Conservation (phyloP, 37 sponge, comb jelly and placozoan species). For the Agelas oroides region DNA sequence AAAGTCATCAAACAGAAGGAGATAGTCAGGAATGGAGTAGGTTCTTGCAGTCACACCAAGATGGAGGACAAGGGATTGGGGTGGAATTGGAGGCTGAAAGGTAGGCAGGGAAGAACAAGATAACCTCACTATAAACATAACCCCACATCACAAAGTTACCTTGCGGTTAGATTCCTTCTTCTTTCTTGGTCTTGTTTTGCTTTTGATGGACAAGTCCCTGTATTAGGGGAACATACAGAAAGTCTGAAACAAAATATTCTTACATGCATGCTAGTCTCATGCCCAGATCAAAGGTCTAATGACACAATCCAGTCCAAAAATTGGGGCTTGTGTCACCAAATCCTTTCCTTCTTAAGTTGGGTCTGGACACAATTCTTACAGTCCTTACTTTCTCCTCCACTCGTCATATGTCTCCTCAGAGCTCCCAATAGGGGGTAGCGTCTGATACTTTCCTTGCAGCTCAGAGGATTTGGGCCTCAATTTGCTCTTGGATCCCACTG, state of each 20-base stretch:
- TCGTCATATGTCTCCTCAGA: neutral
- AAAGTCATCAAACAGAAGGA: constrained; percentile 31
- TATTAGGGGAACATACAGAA: neutral
- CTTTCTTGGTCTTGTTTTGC: constrained; percentile 9
- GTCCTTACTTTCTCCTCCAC: constrained; percentile 23
- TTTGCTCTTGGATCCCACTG: neutral
- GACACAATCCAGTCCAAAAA: no score
- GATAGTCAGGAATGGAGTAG: constrained; percentile 78
- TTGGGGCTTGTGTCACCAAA: no score
- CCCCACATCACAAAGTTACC: no score
- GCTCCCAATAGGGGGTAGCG: neutral
- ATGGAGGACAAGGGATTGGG: constrained; percentile 51
- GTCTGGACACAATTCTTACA: neutral
- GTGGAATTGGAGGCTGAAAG: constrained; percentile 63
- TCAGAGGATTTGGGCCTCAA: constrained; percentile 4
- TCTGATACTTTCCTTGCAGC: neutral
- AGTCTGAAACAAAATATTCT: neutral
- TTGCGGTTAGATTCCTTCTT: neutral
- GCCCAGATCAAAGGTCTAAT: no score
- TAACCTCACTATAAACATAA: no score
- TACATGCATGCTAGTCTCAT: neutral
- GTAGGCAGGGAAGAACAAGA: neutral
- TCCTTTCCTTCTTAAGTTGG: no score
- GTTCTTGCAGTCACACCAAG: constrained; percentile 77
- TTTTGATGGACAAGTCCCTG: constrained; percentile 41